These are phyloP conservation scores for Sebastes ruberrimus DNA, from an alignment of 2,797 vertebrate genomes.

Conservation along the genomic window DNA sequence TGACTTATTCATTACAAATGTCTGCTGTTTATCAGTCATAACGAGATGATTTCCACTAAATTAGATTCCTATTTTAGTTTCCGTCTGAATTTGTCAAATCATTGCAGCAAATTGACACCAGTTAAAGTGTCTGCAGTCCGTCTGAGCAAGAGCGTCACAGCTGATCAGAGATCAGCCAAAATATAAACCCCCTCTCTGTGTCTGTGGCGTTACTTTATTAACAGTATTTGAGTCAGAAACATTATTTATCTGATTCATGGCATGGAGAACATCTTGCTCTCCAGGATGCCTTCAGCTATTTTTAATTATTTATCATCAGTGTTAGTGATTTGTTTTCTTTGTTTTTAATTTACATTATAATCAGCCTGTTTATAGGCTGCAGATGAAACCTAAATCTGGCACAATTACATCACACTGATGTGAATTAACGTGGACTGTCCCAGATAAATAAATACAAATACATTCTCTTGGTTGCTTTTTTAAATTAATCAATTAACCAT, in stretches of 20 bases:
- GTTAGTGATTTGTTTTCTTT: background rate
- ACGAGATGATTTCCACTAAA: slow-evolving; percentile 46
- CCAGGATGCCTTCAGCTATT: background rate
- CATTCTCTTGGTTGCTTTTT: background rate
- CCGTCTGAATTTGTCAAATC: slow-evolving; percentile 41
- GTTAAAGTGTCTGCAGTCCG: slow-evolving; percentile 27
- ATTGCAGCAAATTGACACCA: slow-evolving; percentile 3
- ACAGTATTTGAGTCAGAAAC: background rate
- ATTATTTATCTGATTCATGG: background rate
- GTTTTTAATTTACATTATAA: background rate
- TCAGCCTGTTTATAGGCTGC: background rate
- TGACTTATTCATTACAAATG: slow-evolving; percentile 37
- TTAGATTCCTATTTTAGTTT: slow-evolving; percentile 38
- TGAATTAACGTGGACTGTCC: background rate
- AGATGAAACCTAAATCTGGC: background rate
- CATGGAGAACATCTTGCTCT: background rate
- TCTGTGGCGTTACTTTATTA: background rate
- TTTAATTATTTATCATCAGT: background rate
- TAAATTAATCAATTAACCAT: background rate
- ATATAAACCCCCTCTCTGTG: background rate
- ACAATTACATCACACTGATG: background rate
- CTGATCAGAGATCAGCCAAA: slow-evolving; percentile 20
- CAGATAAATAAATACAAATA: background rate
- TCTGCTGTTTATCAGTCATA: slow-evolving; percentile 40
- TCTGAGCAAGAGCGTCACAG: background rate